Evolutionary conservation across 53 echinoderm and acorn worm genomes (phyloP).

Genomic region (Stichopus horrens): DNA sequence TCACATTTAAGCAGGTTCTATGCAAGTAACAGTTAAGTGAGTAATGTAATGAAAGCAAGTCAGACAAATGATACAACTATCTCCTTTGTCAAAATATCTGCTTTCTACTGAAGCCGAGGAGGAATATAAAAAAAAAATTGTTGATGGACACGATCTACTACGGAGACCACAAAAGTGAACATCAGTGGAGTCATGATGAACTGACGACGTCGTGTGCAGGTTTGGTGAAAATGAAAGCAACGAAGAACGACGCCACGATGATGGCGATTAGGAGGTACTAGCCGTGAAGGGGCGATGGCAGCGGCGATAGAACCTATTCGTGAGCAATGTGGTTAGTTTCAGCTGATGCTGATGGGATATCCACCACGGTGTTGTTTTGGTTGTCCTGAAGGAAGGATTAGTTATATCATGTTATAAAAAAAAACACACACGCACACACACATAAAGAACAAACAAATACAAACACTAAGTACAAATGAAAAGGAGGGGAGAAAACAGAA

Average conservation of each 20-base stretch:
- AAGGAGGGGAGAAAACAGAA: no score
- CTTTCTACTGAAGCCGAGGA: no score
- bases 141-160: not conserved
- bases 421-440: not conserved
- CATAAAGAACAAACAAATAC: no score
- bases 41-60: not conserved
- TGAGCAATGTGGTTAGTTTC: constrained; percentile 42
- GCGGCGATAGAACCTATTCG: constrained; percentile 10
- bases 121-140: not conserved
- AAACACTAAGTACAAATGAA: no score
- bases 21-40: not conserved
- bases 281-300: constrained; percentile 2
- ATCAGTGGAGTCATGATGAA: no score
- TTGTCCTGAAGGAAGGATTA: constrained; percentile 28
- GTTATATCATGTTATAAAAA: not conserved
- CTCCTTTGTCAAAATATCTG: no score
- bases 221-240: constrained; percentile 10
- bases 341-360: constrained; percentile 20
- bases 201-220: not conserved
- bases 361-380: constrained; percentile 39
- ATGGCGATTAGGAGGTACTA: not conserved
- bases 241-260: not conserved
- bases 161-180: not conserved
- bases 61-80: no score
- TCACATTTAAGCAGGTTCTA: constrained; percentile 1